Conservation (phyloP, 1,140 invertebrate genomes). For the Holcopasites calliopsidis region DNA sequence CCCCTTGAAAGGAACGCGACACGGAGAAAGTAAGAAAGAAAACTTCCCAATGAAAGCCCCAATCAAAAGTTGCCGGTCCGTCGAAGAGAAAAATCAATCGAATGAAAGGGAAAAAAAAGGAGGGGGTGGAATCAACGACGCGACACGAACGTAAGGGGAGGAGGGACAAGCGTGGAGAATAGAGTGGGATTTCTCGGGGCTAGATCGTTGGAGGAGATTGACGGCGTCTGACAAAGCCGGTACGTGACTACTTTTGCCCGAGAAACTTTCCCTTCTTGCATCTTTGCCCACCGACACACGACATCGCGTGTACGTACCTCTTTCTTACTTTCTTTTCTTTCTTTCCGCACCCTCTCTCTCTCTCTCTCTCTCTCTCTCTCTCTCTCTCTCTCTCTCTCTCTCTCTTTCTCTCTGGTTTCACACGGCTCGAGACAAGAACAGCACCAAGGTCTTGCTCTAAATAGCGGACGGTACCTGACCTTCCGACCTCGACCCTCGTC, state of each 20-base stretch:
- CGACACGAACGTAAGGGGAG: too few species aligned
- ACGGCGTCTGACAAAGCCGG: constrained; percentile 57
- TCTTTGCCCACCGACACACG: constrained; percentile 43
- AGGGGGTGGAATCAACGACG: too few species aligned
- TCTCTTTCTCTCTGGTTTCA: neutral
- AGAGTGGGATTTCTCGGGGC: constrained; percentile 50
- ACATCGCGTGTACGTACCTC: constrained; percentile 26
- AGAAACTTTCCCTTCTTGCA: constrained; percentile 50
- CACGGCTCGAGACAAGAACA: constrained; percentile 56
- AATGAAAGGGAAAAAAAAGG: too few species aligned
- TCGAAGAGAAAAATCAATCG: neutral
- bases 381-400: neutral
- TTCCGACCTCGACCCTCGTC: constrained; percentile 48
- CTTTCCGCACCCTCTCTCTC: too few species aligned
- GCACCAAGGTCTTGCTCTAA: constrained; percentile 55
- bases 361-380: neutral
- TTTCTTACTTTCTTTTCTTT: constrained; percentile 7
- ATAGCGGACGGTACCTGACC: constrained; percentile 48
- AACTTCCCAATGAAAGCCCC: too few species aligned
- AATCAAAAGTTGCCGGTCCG: too few species aligned
- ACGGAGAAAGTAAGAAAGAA: neutral
- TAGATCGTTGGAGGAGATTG: constrained; percentile 54
- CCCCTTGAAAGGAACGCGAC: too few species aligned
- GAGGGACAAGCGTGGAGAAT: neutral
- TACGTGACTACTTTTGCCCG: constrained; percentile 62